Base-by-base conservation (phyloP, 2,113 vertebrate species). In the Mesocricetus auratus region DNA sequence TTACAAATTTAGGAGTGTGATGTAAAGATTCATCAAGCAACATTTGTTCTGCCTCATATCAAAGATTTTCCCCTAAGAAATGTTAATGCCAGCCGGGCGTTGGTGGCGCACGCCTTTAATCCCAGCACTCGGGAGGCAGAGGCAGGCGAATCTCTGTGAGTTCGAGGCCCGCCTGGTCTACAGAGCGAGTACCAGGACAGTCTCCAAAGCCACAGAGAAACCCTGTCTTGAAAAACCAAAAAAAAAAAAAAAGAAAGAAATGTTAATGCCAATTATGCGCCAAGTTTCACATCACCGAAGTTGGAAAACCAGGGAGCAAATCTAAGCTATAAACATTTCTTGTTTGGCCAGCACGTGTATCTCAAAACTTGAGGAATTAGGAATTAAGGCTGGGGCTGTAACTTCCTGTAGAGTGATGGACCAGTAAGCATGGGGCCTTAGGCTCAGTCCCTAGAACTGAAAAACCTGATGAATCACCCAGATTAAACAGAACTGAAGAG, bases 261-360 rank as follows among this genome's bases (percentile, higher is more conserved):
- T 73, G 8, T 60, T 75, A 87, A 81, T n/a, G 22, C 19, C 42
- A 73, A n/a, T 39, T 68, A 31, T 42, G 16, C 31, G 24, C 77
- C 64, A 50, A 75, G 45, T 36, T 95, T 88, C 79, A 88, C 58
- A 79, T 87, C 47, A 73, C 36, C 74, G 73, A 83, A 3, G 1
- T 21, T 90, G 33, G 62, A 90, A 94, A 79, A 58, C 29, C 47
- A 93, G 60, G 21, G 36, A 39, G 87, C 78, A 31, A 69, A 92
- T 83, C 78, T 64, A 62, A 58, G 10, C 31, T 83, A 92, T 33
- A 64, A n/a, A 5, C n/a, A 36, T 66, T 92, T 91, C 74, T 73
- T 66, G 12, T 83, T 79, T 92, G 64, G 78, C 6, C 50, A 68
- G 33, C 15, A 39, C 13, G 58, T n/a, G 11, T 66, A n/a, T 71